Conservation (phyloP, 2,888 invertebrate genomes). For the Belgica antarctica region DNA sequence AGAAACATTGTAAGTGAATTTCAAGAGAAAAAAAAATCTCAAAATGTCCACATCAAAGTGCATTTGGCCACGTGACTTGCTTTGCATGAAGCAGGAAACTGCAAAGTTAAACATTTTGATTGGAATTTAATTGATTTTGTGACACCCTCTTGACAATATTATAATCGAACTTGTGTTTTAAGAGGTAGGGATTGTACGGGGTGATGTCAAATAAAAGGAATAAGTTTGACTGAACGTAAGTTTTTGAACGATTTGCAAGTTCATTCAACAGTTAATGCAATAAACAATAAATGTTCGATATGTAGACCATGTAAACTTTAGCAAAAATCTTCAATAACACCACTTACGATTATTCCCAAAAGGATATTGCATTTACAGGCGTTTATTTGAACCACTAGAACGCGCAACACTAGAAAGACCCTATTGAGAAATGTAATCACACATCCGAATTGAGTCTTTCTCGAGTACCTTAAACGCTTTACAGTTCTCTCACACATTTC, state of each 20-base stretch:
- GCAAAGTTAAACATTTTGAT: conserved; percentile 28
- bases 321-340: no score
- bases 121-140: conserved; percentile 44
- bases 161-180: conserved; percentile 11
- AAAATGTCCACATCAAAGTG: no score
- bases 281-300: no score
- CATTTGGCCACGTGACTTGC: no score
- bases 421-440: not conserved
- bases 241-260: no score
- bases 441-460: not conserved
- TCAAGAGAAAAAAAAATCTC: no score
- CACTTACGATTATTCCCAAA: not conserved
- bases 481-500: not conserved
- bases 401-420: not conserved
- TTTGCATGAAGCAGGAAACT: no score
- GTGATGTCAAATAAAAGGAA: no score
- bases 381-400: not conserved
- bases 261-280: no score
- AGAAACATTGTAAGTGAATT: no score
- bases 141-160: conserved; percentile 30
- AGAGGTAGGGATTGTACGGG: not conserved
- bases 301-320: no score
- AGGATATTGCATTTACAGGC: not conserved
- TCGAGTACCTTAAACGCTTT: not conserved
- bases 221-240: no score